phyloP scores from a whole-genome alignment of 2,888 invertebrate species.

The Drosophila gaucha region DNA sequence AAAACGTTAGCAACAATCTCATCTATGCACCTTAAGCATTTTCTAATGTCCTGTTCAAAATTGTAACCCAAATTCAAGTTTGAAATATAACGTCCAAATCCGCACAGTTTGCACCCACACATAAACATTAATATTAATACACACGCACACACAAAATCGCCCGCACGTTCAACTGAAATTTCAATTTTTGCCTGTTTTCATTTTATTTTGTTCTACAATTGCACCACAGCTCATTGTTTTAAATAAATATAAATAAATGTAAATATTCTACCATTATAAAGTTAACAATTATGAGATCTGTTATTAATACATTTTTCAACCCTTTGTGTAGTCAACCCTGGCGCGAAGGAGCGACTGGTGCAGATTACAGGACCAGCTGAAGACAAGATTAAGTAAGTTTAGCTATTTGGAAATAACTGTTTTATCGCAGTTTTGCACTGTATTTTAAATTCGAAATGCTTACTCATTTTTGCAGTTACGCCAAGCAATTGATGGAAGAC shows the following conservation, averaged over 20 bases:
- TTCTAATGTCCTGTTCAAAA: constrained; percentile 2
- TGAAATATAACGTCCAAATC: constrained; percentile 4
- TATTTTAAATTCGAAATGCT: neutral
- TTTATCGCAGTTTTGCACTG: neutral
- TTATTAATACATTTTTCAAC: constrained; percentile 7
- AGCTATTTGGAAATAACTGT: constrained; percentile 29
- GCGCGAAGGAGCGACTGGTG: constrained; percentile 96
- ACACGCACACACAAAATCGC: constrained; percentile 5
- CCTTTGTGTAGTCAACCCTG: constrained; percentile 91
- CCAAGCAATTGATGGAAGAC: constrained; percentile 96
- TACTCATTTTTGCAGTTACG: constrained; percentile 87
- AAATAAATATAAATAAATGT: constrained; percentile 5
- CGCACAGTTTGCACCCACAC: neutral
- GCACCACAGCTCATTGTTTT: constrained; percentile 8
- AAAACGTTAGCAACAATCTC: constrained; percentile 77
- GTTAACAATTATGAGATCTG: neutral
- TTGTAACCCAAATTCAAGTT: neutral
- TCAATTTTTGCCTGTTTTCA: constrained; percentile 5
- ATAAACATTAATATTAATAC: neutral
- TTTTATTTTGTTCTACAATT: constrained; percentile 7
- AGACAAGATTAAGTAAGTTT: constrained; percentile 94
- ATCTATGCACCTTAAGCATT: constrained; percentile 10
- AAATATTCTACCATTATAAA: constrained; percentile 4
- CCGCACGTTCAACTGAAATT: constrained; percentile 24
- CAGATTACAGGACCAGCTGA: constrained; percentile 97